These are phyloP conservation scores for Xylocampa areola DNA, from an alignment of 2,888 invertebrate genomes.

Conservation along the genomic window DNA sequence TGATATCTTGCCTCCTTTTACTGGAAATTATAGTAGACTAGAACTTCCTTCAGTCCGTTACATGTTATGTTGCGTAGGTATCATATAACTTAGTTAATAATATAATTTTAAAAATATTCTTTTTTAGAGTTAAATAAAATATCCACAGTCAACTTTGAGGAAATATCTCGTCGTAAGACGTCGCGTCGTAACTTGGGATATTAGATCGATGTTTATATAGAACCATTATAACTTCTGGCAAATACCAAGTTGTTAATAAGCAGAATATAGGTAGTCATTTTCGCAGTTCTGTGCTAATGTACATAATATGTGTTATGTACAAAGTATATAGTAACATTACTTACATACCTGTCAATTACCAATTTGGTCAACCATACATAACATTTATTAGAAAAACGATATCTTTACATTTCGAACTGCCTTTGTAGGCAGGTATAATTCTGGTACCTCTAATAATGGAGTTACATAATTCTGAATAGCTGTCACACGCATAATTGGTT, in stretches of 20 bases:
- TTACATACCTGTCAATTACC: neutral
- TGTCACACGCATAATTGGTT: slow-evolving; percentile 21
- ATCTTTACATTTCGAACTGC: neutral
- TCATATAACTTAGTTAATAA: too few relatives aligned
- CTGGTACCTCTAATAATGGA: too few relatives aligned
- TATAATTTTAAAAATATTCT: too few relatives aligned
- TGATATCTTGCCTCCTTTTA: too few relatives aligned
- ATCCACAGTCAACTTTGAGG: too few relatives aligned
- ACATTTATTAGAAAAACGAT: too few relatives aligned
- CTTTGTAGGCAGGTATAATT: slow-evolving; percentile 12
- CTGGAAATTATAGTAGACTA: too few relatives aligned
- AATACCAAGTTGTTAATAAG: slow-evolving; percentile 8
- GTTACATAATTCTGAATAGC: too few relatives aligned
- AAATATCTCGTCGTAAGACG: neutral
- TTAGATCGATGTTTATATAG: neutral
- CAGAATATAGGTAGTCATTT: slow-evolving; percentile 6
- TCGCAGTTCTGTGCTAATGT: slow-evolving; percentile 31
- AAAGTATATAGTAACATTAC: neutral
- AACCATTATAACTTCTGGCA: neutral
- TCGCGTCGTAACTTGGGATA: too few relatives aligned
- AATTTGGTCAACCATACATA: neutral
- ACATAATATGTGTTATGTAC: neutral
- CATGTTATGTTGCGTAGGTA: too few relatives aligned
- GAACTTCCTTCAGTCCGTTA: too few relatives aligned
- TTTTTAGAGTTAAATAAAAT: too few relatives aligned